Percentiles rank a stretch among this genome's conserved stretches.
Evolutionary conservation across 2,888 invertebrate genomes (phyloP).

Genomic region (Amaurobius ferox): DNA sequence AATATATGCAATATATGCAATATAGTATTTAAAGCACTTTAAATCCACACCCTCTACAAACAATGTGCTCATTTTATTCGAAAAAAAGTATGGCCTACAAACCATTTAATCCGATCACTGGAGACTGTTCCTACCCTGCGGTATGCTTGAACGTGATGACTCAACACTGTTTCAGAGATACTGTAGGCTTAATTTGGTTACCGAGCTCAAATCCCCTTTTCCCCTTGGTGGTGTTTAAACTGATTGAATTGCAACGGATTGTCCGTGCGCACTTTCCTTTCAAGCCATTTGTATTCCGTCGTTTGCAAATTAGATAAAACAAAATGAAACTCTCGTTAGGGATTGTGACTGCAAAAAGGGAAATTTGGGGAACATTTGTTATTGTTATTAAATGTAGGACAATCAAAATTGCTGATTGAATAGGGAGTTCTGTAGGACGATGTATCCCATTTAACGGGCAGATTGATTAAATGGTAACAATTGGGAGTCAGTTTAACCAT

Average conservation of each 20-base stretch:
- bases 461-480: no score
- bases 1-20: no score
- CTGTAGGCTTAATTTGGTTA: neutral
- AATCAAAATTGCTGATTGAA: no score
- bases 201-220: neutral
- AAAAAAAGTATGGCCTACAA: neutral
- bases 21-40: no score
- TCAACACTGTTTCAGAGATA: neutral
- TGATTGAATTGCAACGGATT: neutral
- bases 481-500: no score
- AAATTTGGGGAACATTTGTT: neutral
- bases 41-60: neutral
- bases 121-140: neutral
- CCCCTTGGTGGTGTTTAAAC: neutral
- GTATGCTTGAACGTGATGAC: neutral
- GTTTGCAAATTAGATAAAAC: neutral
- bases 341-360: neutral
- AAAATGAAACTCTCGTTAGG: neutral
- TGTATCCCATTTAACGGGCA: no score
- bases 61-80: neutral
- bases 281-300: neutral
- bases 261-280: neutral
- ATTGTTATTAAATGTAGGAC: neutral
- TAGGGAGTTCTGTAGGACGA: no score
- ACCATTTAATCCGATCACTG: neutral